Evolutionary conservation across 2,888 invertebrate genomes (phyloP), one percentile per base, ranked within the genome.

Genomic region (Mycalesis mineus): DNA sequence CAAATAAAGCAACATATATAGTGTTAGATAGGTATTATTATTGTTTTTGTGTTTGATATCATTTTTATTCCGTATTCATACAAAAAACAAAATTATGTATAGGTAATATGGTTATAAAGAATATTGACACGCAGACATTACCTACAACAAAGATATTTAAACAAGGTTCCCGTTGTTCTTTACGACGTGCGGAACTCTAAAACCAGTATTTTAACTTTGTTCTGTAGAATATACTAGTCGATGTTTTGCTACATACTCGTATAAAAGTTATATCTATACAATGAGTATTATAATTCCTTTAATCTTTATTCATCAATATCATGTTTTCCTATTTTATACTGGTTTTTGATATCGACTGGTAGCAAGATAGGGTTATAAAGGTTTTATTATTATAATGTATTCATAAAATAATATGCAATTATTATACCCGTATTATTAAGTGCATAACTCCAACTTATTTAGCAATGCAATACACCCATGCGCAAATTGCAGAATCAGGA

Each of bases 381-480:
- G 13, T 39, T 39, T 49, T 41, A 49, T 41, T 42, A 17, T 51
- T 51, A 33, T 41, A 55, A 42, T 50, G 22, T 39, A 42, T 60
- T 29, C 44, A 57, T 8, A 49, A 41, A 33, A 47, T 47, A 51
- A 52, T 49, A 14, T 54, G 15, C 29, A 41, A 50, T 40, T 37
- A 39, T 11, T 9, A n/a, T 15, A 22, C 22, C 36, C 22, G 48
- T 37, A 22, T 22, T 28, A 49, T 49, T 8, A n/a, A 49, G 28
- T 9, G 28, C 51, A 55, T 59, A 60, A 55, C 58, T 48, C 52
- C 36, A 55, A 58, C 44, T 62, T 53, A 54, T 51, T 53, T 57
- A 57, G 57, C 55, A 64, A 57, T 64, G 62, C 58, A 63, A 63
- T 65, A 47, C 49, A 60, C 63, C 55, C 45, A 61, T 54, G 61